These are phyloP conservation scores for Fistularia commersonii DNA, from an alignment of 2,797 vertebrate genomes.

Conservation along the genomic window DNA sequence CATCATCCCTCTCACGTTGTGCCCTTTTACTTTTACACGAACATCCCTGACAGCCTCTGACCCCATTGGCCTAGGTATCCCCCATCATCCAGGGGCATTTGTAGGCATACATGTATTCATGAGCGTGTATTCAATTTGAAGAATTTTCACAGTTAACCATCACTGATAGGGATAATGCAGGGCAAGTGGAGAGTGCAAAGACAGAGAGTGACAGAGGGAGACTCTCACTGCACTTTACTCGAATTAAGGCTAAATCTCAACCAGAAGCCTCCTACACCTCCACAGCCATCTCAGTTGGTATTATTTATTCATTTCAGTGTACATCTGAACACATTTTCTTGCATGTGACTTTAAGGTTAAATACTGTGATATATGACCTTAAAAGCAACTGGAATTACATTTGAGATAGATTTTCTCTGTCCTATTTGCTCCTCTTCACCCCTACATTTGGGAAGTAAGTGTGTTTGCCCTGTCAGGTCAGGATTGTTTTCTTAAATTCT, in stretches of 20 bases:
- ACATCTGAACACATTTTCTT: slow-evolving; percentile 12
- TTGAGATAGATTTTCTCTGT: slow-evolving; percentile 19
- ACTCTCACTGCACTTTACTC: slow-evolving; percentile 56
- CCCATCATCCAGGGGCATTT: slow-evolving; percentile 54
- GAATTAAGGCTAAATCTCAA: slow-evolving; percentile 62
- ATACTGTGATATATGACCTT: slow-evolving; percentile 14
- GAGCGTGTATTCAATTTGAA: slow-evolving; percentile 62
- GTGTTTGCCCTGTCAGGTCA: slow-evolving; percentile 37
- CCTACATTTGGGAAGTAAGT: slow-evolving; percentile 14
- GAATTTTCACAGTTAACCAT: slow-evolving; percentile 53
- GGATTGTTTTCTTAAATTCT: slow-evolving; percentile 47
- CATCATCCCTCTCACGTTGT: not conserved
- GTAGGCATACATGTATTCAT: slow-evolving; percentile 72
- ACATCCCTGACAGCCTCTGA: slow-evolving; percentile 40
- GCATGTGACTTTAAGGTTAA: slow-evolving; percentile 38
- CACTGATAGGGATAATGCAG: slow-evolving; percentile 36
- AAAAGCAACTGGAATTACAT: slow-evolving; percentile 40
- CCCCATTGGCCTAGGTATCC: slow-evolving; percentile 45
- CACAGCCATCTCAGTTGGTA: slow-evolving; percentile 33
- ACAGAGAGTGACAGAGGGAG: slow-evolving; percentile 18
- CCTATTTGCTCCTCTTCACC: slow-evolving; percentile 14
- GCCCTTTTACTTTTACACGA: slow-evolving; percentile 26
- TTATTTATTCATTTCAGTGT: slow-evolving; percentile 49
- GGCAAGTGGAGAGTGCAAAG: slow-evolving; percentile 23
- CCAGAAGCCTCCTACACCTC: slow-evolving; percentile 37